Evolutionary conservation across 2,797 vertebrate genomes (phyloP).

Genomic region (Cheracebus regulus): DNA sequence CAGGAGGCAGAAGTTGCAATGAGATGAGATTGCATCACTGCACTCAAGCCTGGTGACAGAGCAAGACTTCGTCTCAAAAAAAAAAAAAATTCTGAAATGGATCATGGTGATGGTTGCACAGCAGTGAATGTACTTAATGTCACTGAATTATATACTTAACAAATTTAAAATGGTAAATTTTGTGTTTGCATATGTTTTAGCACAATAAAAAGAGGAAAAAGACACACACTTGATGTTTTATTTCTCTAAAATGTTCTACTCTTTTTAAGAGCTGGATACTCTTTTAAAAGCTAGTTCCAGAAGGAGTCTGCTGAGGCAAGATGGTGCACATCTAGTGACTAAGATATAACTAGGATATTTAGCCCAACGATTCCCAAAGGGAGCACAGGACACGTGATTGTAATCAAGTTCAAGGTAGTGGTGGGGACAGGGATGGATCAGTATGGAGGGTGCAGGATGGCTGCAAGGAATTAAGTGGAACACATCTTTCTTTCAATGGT

Average conservation of each 20-base stretch:
- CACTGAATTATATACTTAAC: background rate
- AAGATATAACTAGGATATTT: background rate
- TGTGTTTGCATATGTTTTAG: background rate
- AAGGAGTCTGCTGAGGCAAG: background rate
- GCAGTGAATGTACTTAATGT: background rate
- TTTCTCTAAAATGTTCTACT: background rate
- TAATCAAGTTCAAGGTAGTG: background rate
- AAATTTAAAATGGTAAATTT: background rate
- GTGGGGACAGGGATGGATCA: background rate
- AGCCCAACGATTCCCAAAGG: background rate
- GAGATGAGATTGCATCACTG: background rate
- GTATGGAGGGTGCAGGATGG: background rate
- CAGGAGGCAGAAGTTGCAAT: background rate
- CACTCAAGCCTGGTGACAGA: background rate
- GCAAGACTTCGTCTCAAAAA: background rate
- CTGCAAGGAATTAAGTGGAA: background rate
- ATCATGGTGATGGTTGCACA: background rate
- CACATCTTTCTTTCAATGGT: background rate
- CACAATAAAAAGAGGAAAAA: background rate
- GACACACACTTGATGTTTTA: background rate
- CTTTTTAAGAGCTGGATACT: background rate
- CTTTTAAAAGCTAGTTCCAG: background rate
- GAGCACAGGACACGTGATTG: accelerated
- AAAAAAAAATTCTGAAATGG: background rate
- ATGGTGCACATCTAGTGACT: background rate